Conservation (phyloP, 2,888 invertebrate genomes). For the Eulithis prunata region DNA sequence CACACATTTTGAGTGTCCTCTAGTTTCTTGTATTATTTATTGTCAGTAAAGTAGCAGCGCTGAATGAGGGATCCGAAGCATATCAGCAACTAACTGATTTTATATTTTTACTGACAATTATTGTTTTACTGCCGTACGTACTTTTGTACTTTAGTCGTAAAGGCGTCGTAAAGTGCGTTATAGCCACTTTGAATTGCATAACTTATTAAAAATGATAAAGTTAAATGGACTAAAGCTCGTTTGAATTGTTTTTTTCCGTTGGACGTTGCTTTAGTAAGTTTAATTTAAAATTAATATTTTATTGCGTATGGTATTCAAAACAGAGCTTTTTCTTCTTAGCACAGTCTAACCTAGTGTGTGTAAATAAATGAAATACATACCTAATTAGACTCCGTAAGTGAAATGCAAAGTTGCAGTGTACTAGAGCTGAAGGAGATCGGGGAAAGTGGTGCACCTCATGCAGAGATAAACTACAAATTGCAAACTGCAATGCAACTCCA, state of each 20-base stretch:
- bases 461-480: slow-evolving; percentile 36
- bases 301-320: no score
- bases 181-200: slow-evolving; percentile 41
- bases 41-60: neutral
- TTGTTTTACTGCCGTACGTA: slow-evolving; percentile 44
- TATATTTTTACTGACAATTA: slow-evolving; percentile 51
- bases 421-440: slow-evolving; percentile 18
- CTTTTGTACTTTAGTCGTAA: slow-evolving; percentile 47
- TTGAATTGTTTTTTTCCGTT: slow-evolving; percentile 10
- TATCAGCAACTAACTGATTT: slow-evolving; percentile 31
- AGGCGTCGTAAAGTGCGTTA: slow-evolving; percentile 42
- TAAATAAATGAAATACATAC: neutral
- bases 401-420: slow-evolving; percentile 26
- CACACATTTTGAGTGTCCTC: no score
- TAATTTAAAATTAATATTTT: neutral
- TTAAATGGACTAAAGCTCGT: slow-evolving; percentile 26
- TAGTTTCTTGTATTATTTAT: no score
- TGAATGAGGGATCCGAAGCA: neutral
- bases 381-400: slow-evolving; percentile 3
- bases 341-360: no score
- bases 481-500: slow-evolving; percentile 37
- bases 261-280: slow-evolving; percentile 1
- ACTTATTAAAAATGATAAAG: slow-evolving; percentile 38
- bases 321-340: no score
- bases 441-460: slow-evolving; percentile 24